Percentiles rank a stretch among this genome's conserved stretches.
These are phyloP conservation scores for Trissoscelio sp. DNA, from an alignment of 2,888 invertebrate genomes.

Conservation along the genomic window DNA sequence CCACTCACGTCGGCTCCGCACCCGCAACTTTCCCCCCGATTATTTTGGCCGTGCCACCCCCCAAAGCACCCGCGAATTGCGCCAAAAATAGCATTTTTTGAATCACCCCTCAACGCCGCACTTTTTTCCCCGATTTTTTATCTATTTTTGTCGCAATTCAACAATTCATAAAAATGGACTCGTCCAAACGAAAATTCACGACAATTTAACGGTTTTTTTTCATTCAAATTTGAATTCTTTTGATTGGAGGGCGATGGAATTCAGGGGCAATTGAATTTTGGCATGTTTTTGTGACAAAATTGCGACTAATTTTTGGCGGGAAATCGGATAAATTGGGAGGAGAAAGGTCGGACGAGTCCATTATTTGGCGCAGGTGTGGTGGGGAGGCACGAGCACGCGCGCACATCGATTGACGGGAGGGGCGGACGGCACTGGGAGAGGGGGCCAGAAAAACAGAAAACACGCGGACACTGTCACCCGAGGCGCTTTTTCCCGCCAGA, in stretches of 20 bases:
- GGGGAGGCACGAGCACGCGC: constrained; percentile 65
- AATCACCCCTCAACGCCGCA: no score
- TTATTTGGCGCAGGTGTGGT: constrained; percentile 66
- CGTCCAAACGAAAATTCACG: no score
- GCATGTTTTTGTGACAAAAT: no score
- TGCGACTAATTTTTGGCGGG: constrained; percentile 1
- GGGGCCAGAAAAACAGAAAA: constrained; percentile 61
- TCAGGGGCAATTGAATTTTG: not conserved
- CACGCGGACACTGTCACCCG: constrained; percentile 66
- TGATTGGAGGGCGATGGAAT: not conserved
- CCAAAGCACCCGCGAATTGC: not conserved
- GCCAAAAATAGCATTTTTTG: not conserved
- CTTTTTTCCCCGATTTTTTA: no score
- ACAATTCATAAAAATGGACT: no score
- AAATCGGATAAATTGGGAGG: not conserved
- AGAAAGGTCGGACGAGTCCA: constrained; percentile 78
- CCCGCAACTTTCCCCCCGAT: constrained; percentile 1
- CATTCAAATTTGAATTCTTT: not conserved
- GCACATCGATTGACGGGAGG: constrained; percentile 46
- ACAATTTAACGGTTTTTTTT: no score
- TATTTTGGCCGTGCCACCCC: no score
- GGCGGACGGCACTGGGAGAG: constrained; percentile 4
- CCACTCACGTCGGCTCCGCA: constrained; percentile 72
- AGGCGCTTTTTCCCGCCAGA: constrained; percentile 60
- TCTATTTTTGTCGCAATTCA: no score